Evolutionary conservation across 2,888 invertebrate species (phyloP).

Genomic region (Cylloceria caligata): DNA sequence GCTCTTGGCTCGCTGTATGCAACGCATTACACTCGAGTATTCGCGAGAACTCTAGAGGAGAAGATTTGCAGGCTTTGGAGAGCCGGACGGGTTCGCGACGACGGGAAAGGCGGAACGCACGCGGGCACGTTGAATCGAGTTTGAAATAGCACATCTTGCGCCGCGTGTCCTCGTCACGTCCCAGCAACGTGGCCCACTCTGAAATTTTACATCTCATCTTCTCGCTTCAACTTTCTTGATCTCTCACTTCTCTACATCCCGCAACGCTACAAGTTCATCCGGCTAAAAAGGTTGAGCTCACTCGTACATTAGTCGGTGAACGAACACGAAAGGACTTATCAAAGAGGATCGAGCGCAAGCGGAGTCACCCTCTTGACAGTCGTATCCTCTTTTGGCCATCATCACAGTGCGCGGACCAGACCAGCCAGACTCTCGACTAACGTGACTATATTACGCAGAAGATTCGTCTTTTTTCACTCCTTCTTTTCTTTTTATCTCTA

Average conservation of each 20-base stretch:
- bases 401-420: constrained; percentile 20
- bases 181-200: constrained; percentile 39
- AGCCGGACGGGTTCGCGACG: constrained; percentile 10
- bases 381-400: constrained; percentile 52
- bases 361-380: constrained; percentile 57
- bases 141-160: constrained; percentile 79
- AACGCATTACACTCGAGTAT: constrained; percentile 12
- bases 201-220: constrained; percentile 49
- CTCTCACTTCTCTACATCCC: constrained; percentile 51
- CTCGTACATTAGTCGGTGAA: constrained; percentile 61
- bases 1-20: constrained; percentile 20
- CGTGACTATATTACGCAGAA: constrained; percentile 43
- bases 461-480: constrained; percentile 11
- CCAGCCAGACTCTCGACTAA: constrained; percentile 20
- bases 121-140: constrained; percentile 76
- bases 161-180: constrained; percentile 70
- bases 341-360: constrained; percentile 53
- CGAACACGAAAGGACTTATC: constrained; percentile 66
- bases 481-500: constrained; percentile 22
- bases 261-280: constrained; percentile 43
- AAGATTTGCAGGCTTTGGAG: constrained; percentile 42
- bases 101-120: constrained; percentile 55
- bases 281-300: constrained; percentile 53
- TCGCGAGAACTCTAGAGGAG: constrained; percentile 37
- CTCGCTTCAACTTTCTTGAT: constrained; percentile 52